Percentiles rank a stretch among this genome's conserved stretches.
Evolutionary conservation across 2,888 invertebrate species (phyloP).

Genomic region (Lypha dubia): DNA sequence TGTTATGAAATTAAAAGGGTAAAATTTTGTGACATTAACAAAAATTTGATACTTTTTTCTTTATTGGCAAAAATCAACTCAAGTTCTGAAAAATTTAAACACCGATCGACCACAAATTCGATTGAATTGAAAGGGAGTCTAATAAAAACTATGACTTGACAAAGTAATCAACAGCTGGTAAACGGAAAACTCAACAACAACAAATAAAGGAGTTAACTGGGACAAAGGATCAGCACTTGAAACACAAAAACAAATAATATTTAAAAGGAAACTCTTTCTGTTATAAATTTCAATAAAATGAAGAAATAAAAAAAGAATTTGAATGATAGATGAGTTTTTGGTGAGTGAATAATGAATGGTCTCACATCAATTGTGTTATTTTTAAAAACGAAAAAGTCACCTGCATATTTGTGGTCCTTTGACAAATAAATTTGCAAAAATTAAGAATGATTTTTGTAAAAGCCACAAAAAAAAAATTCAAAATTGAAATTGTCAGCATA

Average conservation of each 20-base stretch:
- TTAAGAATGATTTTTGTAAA: constrained; percentile 13
- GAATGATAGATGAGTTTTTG: constrained; percentile 59
- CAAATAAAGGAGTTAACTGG: constrained; percentile 52
- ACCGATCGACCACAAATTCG: constrained; percentile 30
- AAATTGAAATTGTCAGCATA: constrained; percentile 39
- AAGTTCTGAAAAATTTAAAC: constrained; percentile 16
- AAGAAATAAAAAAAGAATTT: constrained; percentile 35
- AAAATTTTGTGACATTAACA: constrained; percentile 10
- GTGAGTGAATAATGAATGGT: constrained; percentile 26
- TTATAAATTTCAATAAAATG: constrained; percentile 19
- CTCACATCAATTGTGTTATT: not conserved
- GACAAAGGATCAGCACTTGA: constrained; percentile 65
- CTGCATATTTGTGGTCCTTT: constrained; percentile 42
- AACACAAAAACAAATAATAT: constrained; percentile 61
- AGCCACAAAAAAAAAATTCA: not conserved
- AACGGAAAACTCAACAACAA: constrained; percentile 7
- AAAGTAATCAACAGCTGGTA: constrained; percentile 59
- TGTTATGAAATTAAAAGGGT: constrained; percentile 50
- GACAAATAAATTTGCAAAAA: constrained; percentile 63
- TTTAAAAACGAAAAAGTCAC: constrained; percentile 45
- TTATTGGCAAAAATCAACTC: constrained; percentile 33
- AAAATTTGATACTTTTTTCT: constrained; percentile 55
- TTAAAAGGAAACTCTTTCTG: constrained; percentile 34
- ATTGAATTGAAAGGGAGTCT: constrained; percentile 15
- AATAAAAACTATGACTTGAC: constrained; percentile 52